Evolutionary conservation across 2,888 invertebrate genomes (phyloP), one percentile per base, ranked within the genome.

Genomic region (Lacanobia oleracea): DNA sequence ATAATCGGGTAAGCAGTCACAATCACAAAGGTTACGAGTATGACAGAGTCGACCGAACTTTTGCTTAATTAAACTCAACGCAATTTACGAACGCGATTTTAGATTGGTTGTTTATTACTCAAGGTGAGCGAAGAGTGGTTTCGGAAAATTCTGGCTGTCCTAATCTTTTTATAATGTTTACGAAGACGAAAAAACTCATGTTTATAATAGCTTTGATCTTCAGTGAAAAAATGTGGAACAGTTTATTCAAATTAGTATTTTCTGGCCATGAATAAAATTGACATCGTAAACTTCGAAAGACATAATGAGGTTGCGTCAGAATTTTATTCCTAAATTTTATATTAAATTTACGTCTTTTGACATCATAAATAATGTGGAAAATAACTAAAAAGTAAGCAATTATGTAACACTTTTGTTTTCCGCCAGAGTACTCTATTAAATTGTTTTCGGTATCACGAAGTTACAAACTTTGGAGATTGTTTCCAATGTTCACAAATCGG

Each of bases 391-490:
- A 53, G 40, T 9, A 27, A n/a, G 14, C 40, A 69, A 50, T 59
- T 66, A 57, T 23, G 21, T 45, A 53, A 27, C 27, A 70, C n/a
- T 67, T 60, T 67, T 60, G 45, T 54, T 73, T 53, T 51, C 68
- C 66, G 40, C 57, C 14, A 51, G 64, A 70, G 76, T 72, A 71
- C 70, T 81, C 64, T 67, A 67, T 65, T 72, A 74, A 77, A 82
- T 84, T 84, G 82, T 72, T 81, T 77, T 77, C 53, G 14, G 37
- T 74, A 81, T 72, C 68, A 72, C 62, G 12, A 81, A 72, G 64
- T 72, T 80, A 48, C 45, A 16, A 84, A 81, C 69, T 84, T 81
- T 37, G 12, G n/a, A 64, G 63, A 70, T 75, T 72, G 72, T 75
- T 81, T 72, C 4, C 50, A 51, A 73, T 57, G 63, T 68, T 61